Evolutionary conservation across 2,888 invertebrate species (phyloP).

Genomic region (Mesorhabditis belari): DNA sequence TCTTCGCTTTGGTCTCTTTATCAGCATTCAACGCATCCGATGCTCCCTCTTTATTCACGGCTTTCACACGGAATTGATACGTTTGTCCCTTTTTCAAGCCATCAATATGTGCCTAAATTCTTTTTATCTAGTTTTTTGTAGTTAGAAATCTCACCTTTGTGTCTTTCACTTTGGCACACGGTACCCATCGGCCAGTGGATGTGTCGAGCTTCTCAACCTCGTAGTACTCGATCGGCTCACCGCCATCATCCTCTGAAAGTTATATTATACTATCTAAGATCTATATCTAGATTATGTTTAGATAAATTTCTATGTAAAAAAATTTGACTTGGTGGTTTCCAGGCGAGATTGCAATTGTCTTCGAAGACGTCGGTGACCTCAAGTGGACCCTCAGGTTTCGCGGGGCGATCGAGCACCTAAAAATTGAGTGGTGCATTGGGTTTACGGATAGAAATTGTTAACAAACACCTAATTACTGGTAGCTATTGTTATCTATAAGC

Average conservation of each 20-base stretch:
- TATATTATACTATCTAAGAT: too few relatives aligned
- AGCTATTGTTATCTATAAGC: too few relatives aligned
- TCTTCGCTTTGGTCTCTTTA: constrained; percentile 57
- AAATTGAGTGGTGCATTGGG: constrained; percentile 79
- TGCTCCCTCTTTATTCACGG: constrained; percentile 59
- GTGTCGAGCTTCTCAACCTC: constrained; percentile 81
- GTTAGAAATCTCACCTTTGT: not conserved
- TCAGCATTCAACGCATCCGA: constrained; percentile 58
- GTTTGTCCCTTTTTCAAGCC: constrained; percentile 53
- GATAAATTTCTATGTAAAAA: not conserved
- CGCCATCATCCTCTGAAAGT: constrained; percentile 59
- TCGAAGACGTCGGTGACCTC: constrained; percentile 69
- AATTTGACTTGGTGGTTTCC: constrained; percentile 84
- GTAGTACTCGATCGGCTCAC: constrained; percentile 66
- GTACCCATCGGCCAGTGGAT: constrained; percentile 83
- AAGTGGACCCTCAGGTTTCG: constrained; percentile 40
- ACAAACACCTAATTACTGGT: too few relatives aligned
- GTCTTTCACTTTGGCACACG: constrained; percentile 66
- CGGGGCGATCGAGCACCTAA: constrained; percentile 79
- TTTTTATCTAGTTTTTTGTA: constrained; percentile 65
- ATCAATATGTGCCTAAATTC: constrained; percentile 62
- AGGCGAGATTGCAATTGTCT: constrained; percentile 78
- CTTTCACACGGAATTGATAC: constrained; percentile 60
- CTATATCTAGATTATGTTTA: too few relatives aligned
- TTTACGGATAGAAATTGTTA: too few relatives aligned